phyloP scores from a whole-genome alignment of 2,113 vertebrate species.

The Pteronura brasiliensis region DNA sequence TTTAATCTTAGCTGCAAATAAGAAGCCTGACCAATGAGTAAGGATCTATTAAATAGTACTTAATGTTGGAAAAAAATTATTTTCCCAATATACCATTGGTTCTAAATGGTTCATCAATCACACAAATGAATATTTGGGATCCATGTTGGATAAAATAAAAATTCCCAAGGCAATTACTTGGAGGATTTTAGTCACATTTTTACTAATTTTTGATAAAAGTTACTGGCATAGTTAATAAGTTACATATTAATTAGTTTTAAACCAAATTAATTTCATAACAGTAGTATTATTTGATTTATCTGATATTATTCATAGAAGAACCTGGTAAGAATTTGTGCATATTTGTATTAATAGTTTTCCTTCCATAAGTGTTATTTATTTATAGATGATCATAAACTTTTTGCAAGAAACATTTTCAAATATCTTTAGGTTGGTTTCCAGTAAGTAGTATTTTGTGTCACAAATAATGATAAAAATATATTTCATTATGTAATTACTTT shows the following conservation, averaged over 20 bases:
- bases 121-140: neutral
- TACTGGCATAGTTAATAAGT: neutral
- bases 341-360: neutral
- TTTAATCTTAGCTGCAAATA: conserved; percentile 54
- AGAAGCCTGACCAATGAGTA: conserved; percentile 42
- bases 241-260: neutral
- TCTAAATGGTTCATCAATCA: conserved; percentile 55
- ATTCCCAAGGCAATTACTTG: neutral
- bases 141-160: neutral
- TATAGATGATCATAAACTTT: neutral
- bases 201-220: neutral
- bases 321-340: neutral
- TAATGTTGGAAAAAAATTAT: neutral
- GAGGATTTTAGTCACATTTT: neutral
- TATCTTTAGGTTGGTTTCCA: neutral
- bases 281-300: neutral
- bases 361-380: neutral
- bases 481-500: neutral
- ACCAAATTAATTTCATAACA: neutral
- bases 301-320: neutral
- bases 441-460: neutral
- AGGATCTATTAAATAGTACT: conserved; percentile 51
- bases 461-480: neutral
- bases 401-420: neutral
- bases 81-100: neutral